A percentile compares a stretch with the other conserved stretches of the same genome.
Evolutionary conservation across 2,888 invertebrate species (phyloP).

Genomic region (Clepsis dumicolana): DNA sequence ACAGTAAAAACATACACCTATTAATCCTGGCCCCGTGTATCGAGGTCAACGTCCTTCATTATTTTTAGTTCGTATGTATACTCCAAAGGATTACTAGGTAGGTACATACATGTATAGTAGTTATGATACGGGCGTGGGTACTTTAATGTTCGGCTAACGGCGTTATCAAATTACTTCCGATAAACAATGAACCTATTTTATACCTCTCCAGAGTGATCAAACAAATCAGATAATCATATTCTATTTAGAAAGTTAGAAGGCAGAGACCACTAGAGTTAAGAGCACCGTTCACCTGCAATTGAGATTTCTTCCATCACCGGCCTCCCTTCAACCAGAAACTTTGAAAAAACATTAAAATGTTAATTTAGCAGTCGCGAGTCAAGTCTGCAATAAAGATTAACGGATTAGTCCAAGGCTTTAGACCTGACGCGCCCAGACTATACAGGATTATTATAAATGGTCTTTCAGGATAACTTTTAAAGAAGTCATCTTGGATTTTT

Average conservation of each 20-base stretch:
- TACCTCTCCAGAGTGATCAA: too few species aligned
- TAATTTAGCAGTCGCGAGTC: constrained; percentile 22
- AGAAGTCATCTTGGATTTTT: constrained; percentile 41
- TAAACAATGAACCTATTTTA: too few species aligned
- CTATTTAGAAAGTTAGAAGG: background rate
- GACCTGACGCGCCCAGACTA: constrained; percentile 37
- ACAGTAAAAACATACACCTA: background rate
- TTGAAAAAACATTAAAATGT: constrained; percentile 29
- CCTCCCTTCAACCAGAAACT: constrained; percentile 8
- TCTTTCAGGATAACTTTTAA: constrained; percentile 44
- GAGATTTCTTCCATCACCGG: constrained; percentile 1
- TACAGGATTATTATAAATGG: constrained; percentile 44
- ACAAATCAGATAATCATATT: too few species aligned
- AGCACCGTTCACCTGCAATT: background rate
- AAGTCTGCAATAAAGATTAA: constrained; percentile 41
- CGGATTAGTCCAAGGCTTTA: constrained; percentile 36
- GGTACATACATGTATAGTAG: too few species aligned
- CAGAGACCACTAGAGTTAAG: background rate
- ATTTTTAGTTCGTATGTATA: constrained; percentile 26
- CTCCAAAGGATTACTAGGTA: constrained; percentile 24
- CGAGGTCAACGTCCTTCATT: constrained; percentile 16
- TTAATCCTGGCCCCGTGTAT: background rate
- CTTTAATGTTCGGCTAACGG: background rate
- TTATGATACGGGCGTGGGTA: background rate
- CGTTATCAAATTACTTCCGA: too few species aligned